Evolutionary conservation across 2,113 vertebrate genomes (phyloP).

Genomic region (Actenoides lindsayi): DNA sequence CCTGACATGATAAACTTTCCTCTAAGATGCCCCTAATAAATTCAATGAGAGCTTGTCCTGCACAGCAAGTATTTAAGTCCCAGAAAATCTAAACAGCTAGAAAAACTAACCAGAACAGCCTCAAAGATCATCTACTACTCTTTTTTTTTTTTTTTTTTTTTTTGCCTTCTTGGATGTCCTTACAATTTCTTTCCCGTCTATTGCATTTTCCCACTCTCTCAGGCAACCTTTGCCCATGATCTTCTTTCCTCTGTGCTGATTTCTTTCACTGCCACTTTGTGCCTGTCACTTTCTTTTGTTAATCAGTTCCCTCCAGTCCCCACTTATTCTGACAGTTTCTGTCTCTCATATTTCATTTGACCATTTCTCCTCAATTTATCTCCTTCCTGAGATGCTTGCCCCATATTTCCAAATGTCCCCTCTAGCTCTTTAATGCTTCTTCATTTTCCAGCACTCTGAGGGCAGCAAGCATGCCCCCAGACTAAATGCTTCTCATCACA

Average conservation of each 20-base stretch:
- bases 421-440: neutral
- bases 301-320: slow-evolving; percentile 5
- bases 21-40: neutral
- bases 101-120: neutral
- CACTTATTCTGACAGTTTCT: slow-evolving; percentile 22
- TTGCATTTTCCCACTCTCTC: neutral
- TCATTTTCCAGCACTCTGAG: neutral
- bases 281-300: slow-evolving; percentile 1
- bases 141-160: neutral
- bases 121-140: neutral
- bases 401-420: neutral
- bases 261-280: slow-evolving; percentile 41
- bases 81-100: neutral
- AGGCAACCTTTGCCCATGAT: neutral
- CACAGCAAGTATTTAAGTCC: neutral
- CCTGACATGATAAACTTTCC: neutral
- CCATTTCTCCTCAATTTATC: slow-evolving; percentile 26
- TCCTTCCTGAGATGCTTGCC: neutral
- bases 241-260: neutral
- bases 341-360: neutral
- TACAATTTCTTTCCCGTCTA: neutral
- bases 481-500: neutral
- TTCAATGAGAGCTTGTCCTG: neutral
- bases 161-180: neutral
- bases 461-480: neutral